These are phyloP conservation scores for Ashinkailepas kermadecensis DNA, from an alignment of 2,888 invertebrate species.

Conservation along the genomic window DNA sequence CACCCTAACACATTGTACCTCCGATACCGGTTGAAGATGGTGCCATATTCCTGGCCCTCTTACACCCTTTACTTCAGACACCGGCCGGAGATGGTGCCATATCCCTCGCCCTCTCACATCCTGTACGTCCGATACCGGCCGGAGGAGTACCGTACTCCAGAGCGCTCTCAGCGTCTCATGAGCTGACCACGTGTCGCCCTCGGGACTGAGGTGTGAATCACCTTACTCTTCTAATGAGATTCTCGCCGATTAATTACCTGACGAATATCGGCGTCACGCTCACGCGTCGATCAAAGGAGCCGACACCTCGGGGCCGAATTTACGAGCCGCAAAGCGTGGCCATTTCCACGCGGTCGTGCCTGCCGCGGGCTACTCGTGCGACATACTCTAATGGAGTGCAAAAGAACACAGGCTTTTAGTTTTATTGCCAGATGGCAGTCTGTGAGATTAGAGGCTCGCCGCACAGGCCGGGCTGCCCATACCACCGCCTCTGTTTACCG, in stretches of 20 bases:
- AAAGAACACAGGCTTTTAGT: conserved; percentile 3
- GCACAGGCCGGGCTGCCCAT: neutral
- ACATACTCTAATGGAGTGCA: conserved; percentile 6
- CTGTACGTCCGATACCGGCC: too few species aligned
- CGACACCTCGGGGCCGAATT: neutral
- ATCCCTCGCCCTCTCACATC: too few species aligned
- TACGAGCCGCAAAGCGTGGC: neutral
- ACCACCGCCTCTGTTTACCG: too few species aligned
- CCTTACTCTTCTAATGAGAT: neutral
- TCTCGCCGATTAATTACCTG: neutral
- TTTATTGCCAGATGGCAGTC: neutral
- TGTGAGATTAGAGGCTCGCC: neutral
- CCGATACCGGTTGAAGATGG: too few species aligned
- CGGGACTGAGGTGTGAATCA: conserved; percentile 5
- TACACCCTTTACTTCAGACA: too few species aligned
- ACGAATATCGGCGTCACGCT: neutral
- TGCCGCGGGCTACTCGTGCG: neutral
- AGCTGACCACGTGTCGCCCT: too few species aligned
- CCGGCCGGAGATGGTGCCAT: too few species aligned
- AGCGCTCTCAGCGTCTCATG: too few species aligned
- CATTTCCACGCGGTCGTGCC: neutral
- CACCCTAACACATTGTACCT: too few species aligned
- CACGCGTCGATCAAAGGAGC: neutral
- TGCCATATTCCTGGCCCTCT: too few species aligned
- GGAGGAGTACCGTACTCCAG: too few species aligned